phyloP scores from a whole-genome alignment of 1,140 invertebrate species.

The Drosophila navojoa region DNA sequence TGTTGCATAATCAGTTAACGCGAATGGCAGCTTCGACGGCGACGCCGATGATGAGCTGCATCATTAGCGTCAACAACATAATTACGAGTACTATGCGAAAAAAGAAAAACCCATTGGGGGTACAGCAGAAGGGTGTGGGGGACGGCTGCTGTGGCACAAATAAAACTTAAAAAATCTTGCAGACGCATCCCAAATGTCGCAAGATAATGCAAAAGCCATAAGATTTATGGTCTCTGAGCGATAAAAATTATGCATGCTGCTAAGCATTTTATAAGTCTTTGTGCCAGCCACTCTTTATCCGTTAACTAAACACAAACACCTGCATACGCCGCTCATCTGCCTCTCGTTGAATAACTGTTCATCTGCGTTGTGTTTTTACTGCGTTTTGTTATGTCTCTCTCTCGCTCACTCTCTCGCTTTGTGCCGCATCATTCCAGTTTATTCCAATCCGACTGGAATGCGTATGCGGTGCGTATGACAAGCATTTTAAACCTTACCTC shows the following conservation, averaged over 20 bases:
- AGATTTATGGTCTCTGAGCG: constrained; percentile 67
- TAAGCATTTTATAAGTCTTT: constrained; percentile 57
- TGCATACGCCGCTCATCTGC: constrained; percentile 2
- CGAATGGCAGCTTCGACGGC: constrained; percentile 36
- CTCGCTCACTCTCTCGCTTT: not conserved
- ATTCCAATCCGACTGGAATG: constrained; percentile 28
- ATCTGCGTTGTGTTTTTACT: constrained; percentile 26
- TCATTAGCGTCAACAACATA: constrained; percentile 76
- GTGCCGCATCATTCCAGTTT: constrained; percentile 32
- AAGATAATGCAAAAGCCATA: constrained; percentile 52
- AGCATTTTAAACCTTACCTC: constrained; percentile 18
- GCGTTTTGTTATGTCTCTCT: not conserved
- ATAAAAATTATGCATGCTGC: constrained; percentile 73
- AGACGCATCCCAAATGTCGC: constrained; percentile 47
- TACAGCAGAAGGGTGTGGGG: not conserved
- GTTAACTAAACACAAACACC: not conserved
- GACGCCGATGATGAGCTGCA: constrained; percentile 62
- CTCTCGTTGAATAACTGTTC: constrained; percentile 60
- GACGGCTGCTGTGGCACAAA: constrained; percentile 1
- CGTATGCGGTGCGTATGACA: constrained; percentile 47
- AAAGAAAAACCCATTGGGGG: constrained; percentile 51
- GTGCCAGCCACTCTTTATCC: not conserved
- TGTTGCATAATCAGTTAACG: constrained; percentile 57
- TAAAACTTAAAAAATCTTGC: constrained; percentile 54
- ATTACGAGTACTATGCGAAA: constrained; percentile 71